Conservation (phyloP, 2,888 invertebrate species). For the Morinoia aosen region DNA sequence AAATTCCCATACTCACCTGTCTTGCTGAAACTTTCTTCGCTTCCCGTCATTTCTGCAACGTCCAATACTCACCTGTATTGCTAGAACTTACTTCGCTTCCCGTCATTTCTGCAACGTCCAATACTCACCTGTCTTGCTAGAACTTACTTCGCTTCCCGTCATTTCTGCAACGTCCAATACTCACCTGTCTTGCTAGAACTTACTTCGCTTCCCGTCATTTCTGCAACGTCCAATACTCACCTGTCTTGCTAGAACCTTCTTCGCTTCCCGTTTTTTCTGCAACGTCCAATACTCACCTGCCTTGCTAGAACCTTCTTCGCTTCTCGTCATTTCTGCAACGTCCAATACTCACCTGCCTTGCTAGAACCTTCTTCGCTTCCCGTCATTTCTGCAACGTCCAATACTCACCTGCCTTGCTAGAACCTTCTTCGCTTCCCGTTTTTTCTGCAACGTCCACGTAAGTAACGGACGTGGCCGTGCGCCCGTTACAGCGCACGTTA, state of each 20-base stretch:
- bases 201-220: not conserved
- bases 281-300: slow-evolving; percentile 41
- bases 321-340: not conserved
- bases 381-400: slow-evolving; percentile 27
- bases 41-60: too few species aligned
- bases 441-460: slow-evolving; percentile 32
- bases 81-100: too few species aligned
- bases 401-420: slow-evolving; percentile 6
- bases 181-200: slow-evolving; percentile 3
- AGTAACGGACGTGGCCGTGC: slow-evolving; percentile 16
- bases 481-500: slow-evolving; percentile 21
- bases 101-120: too few species aligned
- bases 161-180: too few species aligned
- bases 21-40: too few species aligned
- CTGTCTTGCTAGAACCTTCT: not conserved
- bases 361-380: not conserved
- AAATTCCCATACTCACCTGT: too few species aligned
- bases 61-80: too few species aligned
- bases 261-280: not conserved
- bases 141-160: too few species aligned
- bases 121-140: too few species aligned
- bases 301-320: not conserved
- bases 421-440: not conserved
- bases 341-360: slow-evolving; percentile 35
- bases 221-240: slow-evolving; percentile 17